Base-by-base conservation (phyloP, 2,888 invertebrate genomes). In the Steinernema scapterisci region DNA sequence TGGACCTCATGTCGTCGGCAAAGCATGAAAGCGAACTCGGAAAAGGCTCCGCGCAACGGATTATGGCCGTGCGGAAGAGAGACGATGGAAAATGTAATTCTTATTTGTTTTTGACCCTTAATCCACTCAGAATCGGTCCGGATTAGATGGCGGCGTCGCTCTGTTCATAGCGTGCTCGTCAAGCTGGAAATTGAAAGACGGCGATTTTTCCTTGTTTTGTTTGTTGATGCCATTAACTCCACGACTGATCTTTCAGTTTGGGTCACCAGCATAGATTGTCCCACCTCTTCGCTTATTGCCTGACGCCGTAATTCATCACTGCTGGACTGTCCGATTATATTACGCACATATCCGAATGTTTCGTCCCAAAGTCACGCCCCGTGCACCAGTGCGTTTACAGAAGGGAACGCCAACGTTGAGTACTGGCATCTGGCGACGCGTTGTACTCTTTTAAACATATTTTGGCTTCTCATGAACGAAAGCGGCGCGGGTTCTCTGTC, bases 121-220 rank as follows among this genome's bases (percentile, higher is more conserved):
- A 63, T 63, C 63, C 63, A 63, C 63, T 63, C 63, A 63, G 63
- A 63, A 63, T 63, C 31, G 31, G 27, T 63, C 31, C 63, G 63
- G 31, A 63, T 63, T 63, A 63, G 63, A 31, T 25, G 63, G 16
- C 7, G 16, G 31, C 13, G 16, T 16, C 31, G 16, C 13, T 54
- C 54, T 25, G 54, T 25, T 27, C 27, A 31, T 63, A 27, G 54
- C 23, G 21, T 21, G n/a, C 11, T 52, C 52, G 3, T 23, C 52
- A 9, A 38, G 38, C 38, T 38, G 38, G 3, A 38, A 9, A 38
- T 38, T 9, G 9, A 38, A 9, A 6, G 38, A 9, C 38, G 38
- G 9, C 38, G 38, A 38, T 9, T 38, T 3, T 38, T 38, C 5
- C 38, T 9, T 38, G 38, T 6, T 38, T 38, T 38, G 38, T 38